Conservation (phyloP, 2,113 vertebrate genomes). For the Mustelus asterias region DNA sequence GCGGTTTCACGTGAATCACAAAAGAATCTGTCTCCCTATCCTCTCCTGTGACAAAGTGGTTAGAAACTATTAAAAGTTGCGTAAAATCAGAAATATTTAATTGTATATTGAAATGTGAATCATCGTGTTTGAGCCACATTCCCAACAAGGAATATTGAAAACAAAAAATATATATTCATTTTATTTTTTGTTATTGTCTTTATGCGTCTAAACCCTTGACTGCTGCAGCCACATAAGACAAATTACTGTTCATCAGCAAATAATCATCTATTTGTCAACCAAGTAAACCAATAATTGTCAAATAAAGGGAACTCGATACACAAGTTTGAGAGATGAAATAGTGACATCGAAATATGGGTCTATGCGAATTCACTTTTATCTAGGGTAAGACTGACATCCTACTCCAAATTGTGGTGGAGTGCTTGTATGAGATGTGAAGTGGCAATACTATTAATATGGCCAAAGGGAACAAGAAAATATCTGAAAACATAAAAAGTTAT, state of each 20-base stretch:
- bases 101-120: neutral
- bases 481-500: neutral
- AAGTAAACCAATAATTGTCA: neutral
- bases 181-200: neutral
- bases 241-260: neutral
- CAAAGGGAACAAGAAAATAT: neutral
- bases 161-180: neutral
- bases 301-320: neutral
- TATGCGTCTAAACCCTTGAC: neutral
- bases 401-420: neutral
- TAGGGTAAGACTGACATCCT: neutral
- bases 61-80: slow-evolving; percentile 6
- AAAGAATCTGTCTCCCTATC: neutral
- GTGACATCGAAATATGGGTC: neutral
- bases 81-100: slow-evolving; percentile 3
- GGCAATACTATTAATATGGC: neutral
- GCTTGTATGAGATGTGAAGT: neutral
- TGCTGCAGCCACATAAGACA: neutral
- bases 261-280: neutral
- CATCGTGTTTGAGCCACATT: neutral
- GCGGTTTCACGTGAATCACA: neutral
- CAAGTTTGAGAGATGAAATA: neutral
- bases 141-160: neutral
- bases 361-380: neutral
- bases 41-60: neutral